Evolutionary conservation across 2,797 vertebrate genomes (phyloP).

Genomic region (Acomys russatus): DNA sequence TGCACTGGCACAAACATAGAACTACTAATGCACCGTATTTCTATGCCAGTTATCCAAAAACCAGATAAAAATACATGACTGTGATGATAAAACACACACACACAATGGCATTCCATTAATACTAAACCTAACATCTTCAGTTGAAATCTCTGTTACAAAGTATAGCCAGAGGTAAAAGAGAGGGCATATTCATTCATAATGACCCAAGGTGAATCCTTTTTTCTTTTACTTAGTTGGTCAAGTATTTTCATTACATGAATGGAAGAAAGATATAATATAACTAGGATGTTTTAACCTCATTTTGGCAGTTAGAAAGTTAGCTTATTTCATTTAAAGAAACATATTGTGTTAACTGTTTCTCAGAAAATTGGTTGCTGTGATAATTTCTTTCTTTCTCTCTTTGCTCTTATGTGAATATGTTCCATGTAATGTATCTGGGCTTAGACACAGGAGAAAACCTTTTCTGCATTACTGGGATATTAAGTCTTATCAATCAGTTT

Average conservation of each 20-base stretch:
- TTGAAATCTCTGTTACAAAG: not conserved
- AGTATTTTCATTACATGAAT: not conserved
- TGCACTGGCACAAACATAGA: not conserved
- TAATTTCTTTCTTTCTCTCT: not conserved
- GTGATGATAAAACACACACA: not conserved
- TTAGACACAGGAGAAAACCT: not conserved
- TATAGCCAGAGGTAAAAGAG: not conserved
- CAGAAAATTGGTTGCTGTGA: not conserved
- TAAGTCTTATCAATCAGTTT: not conserved
- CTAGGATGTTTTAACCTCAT: not conserved
- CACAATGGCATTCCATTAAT: not conserved
- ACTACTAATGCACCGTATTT: not conserved
- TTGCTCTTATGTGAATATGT: not conserved
- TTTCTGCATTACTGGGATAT: not conserved
- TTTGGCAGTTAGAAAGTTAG: not conserved
- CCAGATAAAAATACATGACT: not conserved
- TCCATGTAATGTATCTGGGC: not conserved
- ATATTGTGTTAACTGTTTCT: not conserved
- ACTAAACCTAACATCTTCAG: not conserved
- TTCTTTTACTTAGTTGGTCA: not conserved
- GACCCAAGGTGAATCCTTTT: not conserved
- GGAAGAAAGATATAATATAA: not conserved
- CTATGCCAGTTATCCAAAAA: not conserved
- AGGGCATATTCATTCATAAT: not conserved
- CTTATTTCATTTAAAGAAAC: conserved; percentile 20